phyloP scores from a whole-genome alignment of 2,888 invertebrate genomes.

The Drosophila lacicola region DNA sequence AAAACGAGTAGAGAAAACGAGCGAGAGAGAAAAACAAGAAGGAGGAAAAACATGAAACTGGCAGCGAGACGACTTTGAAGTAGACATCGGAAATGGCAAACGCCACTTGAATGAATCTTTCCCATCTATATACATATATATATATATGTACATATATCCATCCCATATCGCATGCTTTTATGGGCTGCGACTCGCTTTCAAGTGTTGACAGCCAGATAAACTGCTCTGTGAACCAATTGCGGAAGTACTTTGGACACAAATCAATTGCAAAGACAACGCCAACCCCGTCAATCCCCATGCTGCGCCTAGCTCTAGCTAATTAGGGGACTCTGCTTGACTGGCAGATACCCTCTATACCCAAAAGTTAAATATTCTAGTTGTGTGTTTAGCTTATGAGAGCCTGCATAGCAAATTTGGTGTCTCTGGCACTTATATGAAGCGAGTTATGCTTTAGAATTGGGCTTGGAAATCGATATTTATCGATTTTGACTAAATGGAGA shows the following conservation, averaged over 20 bases:
- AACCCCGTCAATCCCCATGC: too few species aligned
- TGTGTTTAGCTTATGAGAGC: too few species aligned
- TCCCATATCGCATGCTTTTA: constrained; percentile 12
- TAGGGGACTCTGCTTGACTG: not conserved
- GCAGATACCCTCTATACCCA: constrained; percentile 11
- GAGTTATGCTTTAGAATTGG: too few species aligned
- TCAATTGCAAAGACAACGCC: constrained; percentile 38
- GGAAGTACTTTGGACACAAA: constrained; percentile 50
- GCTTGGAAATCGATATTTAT: not conserved
- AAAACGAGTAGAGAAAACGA: not conserved
- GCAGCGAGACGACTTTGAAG: constrained; percentile 50
- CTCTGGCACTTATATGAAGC: not conserved
- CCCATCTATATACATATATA: not conserved
- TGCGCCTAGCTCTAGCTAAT: too few species aligned
- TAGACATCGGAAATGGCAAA: constrained; percentile 60
- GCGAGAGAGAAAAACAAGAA: not conserved
- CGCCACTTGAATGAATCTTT: constrained; percentile 38
- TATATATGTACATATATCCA: constrained; percentile 1
- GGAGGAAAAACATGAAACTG: constrained; percentile 15
- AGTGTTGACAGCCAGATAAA: constrained; percentile 48
- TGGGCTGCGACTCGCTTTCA: constrained; percentile 36
- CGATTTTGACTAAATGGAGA: not conserved
- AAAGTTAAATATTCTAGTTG: not conserved
- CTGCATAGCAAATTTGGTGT: not conserved
- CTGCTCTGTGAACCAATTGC: constrained; percentile 31